Conservation (phyloP, 2,113 vertebrate genomes). For the Lucifuga dentata region DNA sequence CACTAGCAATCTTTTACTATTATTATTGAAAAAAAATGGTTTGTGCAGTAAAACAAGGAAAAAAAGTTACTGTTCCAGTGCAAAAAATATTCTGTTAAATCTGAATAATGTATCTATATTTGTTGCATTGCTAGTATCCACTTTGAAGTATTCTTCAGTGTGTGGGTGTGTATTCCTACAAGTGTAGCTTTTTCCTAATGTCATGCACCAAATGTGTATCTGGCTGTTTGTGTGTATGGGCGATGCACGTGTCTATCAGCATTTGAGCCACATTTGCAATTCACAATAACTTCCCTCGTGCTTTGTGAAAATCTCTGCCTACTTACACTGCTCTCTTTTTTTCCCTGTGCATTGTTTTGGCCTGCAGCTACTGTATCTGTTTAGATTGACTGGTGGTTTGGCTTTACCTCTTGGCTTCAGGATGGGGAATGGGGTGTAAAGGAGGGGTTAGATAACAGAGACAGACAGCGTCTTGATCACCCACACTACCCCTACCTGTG, state of each 20-base stretch:
- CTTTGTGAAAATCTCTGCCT: constrained; percentile 72
- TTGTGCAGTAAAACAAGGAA: too few relatives aligned
- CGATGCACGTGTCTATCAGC: constrained; percentile 53
- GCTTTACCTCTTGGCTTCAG: constrained; percentile 71
- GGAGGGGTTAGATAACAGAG: constrained; percentile 57
- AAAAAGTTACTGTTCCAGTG: too few relatives aligned
- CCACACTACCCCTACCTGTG: constrained; percentile 21
- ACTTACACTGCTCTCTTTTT: constrained; percentile 50
- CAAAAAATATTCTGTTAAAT: too few relatives aligned
- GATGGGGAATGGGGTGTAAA: constrained; percentile 46
- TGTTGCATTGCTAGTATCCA: neutral
- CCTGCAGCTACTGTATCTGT: constrained; percentile 79
- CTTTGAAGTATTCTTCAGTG: neutral
- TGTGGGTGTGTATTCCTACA: neutral
- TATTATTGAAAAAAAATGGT: too few relatives aligned
- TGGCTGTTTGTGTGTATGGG: constrained; percentile 32
- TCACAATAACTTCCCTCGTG: constrained; percentile 66
- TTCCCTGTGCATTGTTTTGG: constrained; percentile 74
- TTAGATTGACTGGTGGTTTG: constrained; percentile 79
- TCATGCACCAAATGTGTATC: neutral
- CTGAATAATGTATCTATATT: neutral
- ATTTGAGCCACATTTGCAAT: constrained; percentile 66
- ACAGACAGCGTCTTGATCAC: constrained; percentile 65
- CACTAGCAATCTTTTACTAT: too few relatives aligned
- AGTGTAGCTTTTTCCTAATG: constrained; percentile 13